Conservation (phyloP, 2,113 vertebrate genomes). For the Oriolus oriolus region DNA sequence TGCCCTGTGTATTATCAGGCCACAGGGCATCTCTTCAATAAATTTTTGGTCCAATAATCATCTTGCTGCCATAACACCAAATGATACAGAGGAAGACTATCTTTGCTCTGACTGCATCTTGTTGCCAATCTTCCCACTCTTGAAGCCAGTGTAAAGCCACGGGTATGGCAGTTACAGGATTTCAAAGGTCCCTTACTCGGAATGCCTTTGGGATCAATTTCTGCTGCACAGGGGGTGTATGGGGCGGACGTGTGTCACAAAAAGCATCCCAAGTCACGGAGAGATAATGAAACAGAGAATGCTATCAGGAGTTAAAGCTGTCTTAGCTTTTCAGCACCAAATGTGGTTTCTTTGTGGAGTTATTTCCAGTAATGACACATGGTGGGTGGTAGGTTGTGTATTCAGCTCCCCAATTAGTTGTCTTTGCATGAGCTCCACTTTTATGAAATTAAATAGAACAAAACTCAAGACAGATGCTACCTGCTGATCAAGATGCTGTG, state of each 20-base stretch:
- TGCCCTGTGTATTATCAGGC: background rate
- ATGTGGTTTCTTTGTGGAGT: conserved; percentile 27
- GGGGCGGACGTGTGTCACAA: background rate
- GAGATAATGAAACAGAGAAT: background rate
- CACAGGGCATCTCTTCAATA: background rate
- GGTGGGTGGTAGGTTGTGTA: conserved; percentile 29
- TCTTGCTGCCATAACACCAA: background rate
- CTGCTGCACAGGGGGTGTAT: background rate
- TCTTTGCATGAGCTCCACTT: conserved; percentile 22
- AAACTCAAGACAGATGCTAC: conserved; percentile 35
- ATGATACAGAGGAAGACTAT: background rate
- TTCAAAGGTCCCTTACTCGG: background rate
- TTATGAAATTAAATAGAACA: conserved; percentile 34
- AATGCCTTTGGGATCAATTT: background rate
- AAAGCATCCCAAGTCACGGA: background rate
- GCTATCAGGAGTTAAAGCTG: background rate
- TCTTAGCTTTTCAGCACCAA: background rate
- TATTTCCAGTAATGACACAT: conserved; percentile 33
- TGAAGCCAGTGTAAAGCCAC: background rate
- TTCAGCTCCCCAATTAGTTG: conserved; percentile 17
- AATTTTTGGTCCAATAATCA: background rate
- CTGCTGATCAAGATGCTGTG: background rate
- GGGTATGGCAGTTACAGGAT: background rate
- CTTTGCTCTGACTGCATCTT: background rate
- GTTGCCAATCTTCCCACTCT: background rate